Conservation (phyloP, 2,797 vertebrate species). For the Petrocephalus schoutedeni region DNA sequence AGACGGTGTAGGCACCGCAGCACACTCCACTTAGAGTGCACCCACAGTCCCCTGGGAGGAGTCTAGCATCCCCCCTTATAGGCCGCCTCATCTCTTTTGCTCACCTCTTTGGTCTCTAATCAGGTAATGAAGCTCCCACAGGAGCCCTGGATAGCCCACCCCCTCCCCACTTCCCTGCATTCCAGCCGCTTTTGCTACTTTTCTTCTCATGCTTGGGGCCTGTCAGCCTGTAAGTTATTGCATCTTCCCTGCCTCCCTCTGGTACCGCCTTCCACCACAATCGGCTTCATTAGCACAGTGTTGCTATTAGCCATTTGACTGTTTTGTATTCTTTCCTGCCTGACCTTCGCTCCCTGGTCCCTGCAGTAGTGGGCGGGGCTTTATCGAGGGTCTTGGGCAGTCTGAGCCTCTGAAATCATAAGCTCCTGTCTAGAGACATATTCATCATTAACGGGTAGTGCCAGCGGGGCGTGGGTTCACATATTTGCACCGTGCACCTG, state of each 20-base stretch:
- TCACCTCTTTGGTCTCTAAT: slow-evolving; percentile 14
- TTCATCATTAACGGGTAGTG: background rate
- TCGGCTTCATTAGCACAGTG: background rate
- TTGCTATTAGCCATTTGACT: background rate
- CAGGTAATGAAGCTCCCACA: slow-evolving; percentile 11
- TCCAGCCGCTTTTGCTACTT: background rate
- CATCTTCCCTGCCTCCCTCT: background rate
- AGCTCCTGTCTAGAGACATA: background rate
- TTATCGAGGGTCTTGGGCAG: background rate
- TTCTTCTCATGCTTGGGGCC: background rate
- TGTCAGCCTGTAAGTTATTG: background rate
- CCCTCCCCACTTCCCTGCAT: slow-evolving; percentile 2
- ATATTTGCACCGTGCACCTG: background rate
- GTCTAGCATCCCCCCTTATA: background rate
- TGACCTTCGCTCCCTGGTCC: background rate
- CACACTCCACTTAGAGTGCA: background rate
- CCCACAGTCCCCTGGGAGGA: background rate
- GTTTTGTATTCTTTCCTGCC: background rate
- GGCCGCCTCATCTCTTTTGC: background rate
- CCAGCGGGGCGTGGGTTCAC: background rate
- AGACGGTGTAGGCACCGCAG: background rate
- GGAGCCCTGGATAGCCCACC: background rate
- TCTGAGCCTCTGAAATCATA: background rate
- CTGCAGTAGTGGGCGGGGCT: background rate
- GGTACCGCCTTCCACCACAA: background rate